phyloP scores from a whole-genome alignment of 2,113 vertebrate species.

The Sceloporus tristichus region DNA sequence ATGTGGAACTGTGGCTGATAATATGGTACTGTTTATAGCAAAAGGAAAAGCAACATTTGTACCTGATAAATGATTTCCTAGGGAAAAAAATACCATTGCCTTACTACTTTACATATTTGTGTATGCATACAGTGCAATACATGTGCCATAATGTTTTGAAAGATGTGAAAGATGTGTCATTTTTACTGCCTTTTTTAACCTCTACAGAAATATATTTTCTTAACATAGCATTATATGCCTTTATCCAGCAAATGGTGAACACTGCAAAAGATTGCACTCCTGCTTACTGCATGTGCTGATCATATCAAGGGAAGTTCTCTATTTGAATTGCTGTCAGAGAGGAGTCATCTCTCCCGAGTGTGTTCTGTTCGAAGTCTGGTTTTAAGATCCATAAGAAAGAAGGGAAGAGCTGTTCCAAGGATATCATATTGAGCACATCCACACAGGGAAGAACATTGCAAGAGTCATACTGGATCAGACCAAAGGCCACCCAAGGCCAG shows the following conservation, averaged over 20 bases:
- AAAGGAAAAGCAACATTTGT: background rate
- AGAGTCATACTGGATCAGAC: no score
- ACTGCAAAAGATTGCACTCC: background rate
- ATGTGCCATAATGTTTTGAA: background rate
- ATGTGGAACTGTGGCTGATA: conserved; percentile 4
- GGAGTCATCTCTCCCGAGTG: no score
- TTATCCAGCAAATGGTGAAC: background rate
- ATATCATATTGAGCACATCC: background rate
- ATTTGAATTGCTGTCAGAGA: no score
- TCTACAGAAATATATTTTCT: background rate
- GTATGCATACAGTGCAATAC: background rate
- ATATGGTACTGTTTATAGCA: background rate
- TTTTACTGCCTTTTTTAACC: background rate
- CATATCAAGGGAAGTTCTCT: background rate
- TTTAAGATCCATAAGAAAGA: background rate
- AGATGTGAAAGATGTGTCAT: background rate
- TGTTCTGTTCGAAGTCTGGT: background rate
- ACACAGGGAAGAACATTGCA: background rate
- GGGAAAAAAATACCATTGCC: no score
- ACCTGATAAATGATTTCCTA: background rate
- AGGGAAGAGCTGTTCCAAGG: background rate
- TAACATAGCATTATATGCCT: background rate
- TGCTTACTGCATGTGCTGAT: background rate
- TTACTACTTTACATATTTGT: background rate
- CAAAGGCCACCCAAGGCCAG: no score